A percentile compares a stretch with the other conserved stretches of the same genome.
These are phyloP conservation scores for Petroica traversi DNA, from an alignment of 2,113 vertebrate species.

Conservation along the genomic window DNA sequence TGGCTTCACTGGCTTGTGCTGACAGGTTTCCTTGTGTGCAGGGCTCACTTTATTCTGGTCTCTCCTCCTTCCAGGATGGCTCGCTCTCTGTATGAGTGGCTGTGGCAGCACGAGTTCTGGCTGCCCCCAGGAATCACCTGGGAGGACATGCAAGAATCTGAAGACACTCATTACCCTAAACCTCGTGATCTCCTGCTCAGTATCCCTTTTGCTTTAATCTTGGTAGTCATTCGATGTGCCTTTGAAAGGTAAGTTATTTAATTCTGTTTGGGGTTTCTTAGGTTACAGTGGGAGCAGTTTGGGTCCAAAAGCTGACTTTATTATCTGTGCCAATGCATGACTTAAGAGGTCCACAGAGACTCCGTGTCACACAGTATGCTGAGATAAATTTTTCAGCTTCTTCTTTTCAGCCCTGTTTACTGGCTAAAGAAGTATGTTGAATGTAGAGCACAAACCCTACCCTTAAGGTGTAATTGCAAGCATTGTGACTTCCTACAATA, in stretches of 20 bases:
- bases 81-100: slow-evolving; percentile 78
- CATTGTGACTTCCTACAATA: neutral
- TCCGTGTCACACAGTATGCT: neutral
- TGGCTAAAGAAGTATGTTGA: neutral
- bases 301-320: neutral
- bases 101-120: slow-evolving; percentile 87
- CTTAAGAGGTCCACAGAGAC: neutral
- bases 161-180: slow-evolving; percentile 71
- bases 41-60: neutral
- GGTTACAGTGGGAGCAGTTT: neutral
- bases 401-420: neutral
- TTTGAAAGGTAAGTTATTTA: slow-evolving; percentile 84
- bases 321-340: neutral
- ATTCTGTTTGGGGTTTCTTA: neutral
- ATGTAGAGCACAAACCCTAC: neutral
- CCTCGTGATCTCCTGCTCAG: slow-evolving; percentile 80
- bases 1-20: neutral
- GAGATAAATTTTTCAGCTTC: neutral
- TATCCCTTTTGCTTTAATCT: slow-evolving; percentile 79
- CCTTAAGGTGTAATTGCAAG: neutral
- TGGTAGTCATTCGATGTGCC: slow-evolving; percentile 76
- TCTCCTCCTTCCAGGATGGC: slow-evolving; percentile 76
- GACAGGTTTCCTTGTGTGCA: neutral
- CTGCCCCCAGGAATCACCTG: slow-evolving; percentile 84
- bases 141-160: slow-evolving; percentile 78